A percentile compares a stretch with the other conserved stretches of the same genome.
Conservation (phyloP, 2,888 invertebrate species). For the Muscina levida region DNA sequence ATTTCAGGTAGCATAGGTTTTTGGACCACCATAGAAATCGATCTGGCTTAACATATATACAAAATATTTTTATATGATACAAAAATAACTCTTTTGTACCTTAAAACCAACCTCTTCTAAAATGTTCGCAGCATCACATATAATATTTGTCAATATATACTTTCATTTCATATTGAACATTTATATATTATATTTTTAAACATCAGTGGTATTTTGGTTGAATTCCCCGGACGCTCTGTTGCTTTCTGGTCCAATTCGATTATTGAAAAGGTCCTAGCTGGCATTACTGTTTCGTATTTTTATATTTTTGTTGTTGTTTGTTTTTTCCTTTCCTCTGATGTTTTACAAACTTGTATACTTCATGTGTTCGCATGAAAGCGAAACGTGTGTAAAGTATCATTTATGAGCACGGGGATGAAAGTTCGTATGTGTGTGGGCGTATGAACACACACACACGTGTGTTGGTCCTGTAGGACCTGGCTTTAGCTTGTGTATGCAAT, state of each 20-base stretch:
- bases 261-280: conserved; percentile 40
- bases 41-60: too few relatives aligned
- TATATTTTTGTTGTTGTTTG: neutral
- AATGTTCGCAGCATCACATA: too few relatives aligned
- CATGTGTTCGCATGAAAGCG: conserved; percentile 22
- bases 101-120: too few relatives aligned
- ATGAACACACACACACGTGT: too few relatives aligned
- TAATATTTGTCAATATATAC: conserved; percentile 19
- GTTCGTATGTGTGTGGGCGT: neutral
- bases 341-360: neutral
- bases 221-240: conserved; percentile 23
- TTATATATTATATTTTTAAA: conserved; percentile 22
- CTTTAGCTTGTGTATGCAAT: neutral
- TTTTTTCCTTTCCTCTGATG: too few relatives aligned
- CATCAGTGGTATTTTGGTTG: conserved; percentile 15
- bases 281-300: conserved; percentile 12
- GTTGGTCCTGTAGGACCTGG: neutral
- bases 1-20: too few relatives aligned
- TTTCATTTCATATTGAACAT: conserved; percentile 13
- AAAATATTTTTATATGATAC: too few relatives aligned
- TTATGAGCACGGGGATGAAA: neutral
- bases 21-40: too few relatives aligned
- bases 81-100: too few relatives aligned
- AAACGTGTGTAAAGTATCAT: conserved; percentile 32
- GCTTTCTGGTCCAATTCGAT: conserved; percentile 35